Conservation (phyloP, 2,797 vertebrate genomes). For the Psittacula derbiana region DNA sequence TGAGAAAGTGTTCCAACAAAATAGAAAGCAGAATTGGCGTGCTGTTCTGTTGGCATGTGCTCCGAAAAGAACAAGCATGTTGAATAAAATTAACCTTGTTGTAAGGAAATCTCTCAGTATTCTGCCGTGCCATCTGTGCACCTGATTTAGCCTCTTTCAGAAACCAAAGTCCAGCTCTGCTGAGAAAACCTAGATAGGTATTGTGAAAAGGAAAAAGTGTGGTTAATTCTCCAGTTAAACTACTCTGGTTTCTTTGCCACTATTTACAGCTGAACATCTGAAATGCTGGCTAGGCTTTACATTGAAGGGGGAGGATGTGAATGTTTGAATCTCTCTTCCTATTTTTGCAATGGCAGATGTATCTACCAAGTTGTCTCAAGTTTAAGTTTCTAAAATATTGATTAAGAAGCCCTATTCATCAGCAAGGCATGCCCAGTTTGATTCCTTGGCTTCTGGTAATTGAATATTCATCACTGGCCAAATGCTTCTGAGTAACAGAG, state of each 20-base stretch:
- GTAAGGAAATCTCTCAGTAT: neutral
- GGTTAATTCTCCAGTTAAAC: neutral
- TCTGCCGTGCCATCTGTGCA: neutral
- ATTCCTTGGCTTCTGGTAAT: neutral
- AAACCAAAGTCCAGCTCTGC: neutral
- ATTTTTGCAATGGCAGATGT: neutral
- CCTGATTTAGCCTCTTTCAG: neutral
- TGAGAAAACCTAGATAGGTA: neutral
- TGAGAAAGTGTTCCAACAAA: constrained; percentile 38
- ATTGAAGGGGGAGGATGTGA: neutral
- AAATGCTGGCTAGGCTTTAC: neutral
- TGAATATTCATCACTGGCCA: neutral
- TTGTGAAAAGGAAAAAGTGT: neutral
- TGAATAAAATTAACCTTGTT: constrained; percentile 24
- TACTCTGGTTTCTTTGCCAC: neutral
- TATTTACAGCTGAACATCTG: neutral
- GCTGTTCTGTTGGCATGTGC: constrained; percentile 7
- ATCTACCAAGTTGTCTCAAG: neutral
- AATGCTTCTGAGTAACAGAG: neutral
- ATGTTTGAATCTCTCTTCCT: neutral
- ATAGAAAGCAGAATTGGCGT: constrained; percentile 36
- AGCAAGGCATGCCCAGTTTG: neutral
- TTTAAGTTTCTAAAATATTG: neutral
- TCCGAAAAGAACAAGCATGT: neutral
- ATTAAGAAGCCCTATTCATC: neutral